phyloP scores from a whole-genome alignment of 2,888 invertebrate species.

The Hypomecis atomaria region DNA sequence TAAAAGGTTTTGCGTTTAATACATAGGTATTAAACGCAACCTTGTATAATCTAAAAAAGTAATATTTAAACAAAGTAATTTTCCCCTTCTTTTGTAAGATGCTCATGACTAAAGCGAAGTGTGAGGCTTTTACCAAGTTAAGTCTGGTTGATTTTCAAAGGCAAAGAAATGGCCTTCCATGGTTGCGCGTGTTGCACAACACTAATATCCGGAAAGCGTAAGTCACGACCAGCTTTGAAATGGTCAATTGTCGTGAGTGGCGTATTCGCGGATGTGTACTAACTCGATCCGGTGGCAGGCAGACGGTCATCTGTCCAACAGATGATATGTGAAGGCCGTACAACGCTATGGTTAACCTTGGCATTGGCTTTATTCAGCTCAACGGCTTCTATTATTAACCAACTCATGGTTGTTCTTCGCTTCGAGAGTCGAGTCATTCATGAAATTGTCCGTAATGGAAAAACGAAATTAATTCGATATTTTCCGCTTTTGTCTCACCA shows the following conservation, averaged over 20 bases:
- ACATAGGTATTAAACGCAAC: too few relatives aligned
- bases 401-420: not conserved
- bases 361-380: not conserved
- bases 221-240: constrained; percentile 46
- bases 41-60: too few relatives aligned
- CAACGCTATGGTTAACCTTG: constrained; percentile 3
- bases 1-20: too few relatives aligned
- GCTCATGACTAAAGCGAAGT: too few relatives aligned
- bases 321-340: constrained; percentile 23
- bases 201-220: constrained; percentile 24
- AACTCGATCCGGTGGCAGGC: constrained; percentile 57
- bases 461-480: too few relatives aligned
- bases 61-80: too few relatives aligned
- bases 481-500: too few relatives aligned
- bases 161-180: constrained; percentile 25
- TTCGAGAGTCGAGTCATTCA: not conserved
- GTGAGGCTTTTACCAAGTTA: not conserved
- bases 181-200: too few relatives aligned
- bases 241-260: constrained; percentile 55
- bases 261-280: constrained; percentile 59
- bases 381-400: not conserved
- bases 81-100: too few relatives aligned
- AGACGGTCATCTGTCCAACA: constrained; percentile 14
- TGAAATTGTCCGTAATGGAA: not conserved
- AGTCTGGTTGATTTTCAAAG: too few relatives aligned